Percentiles rank a stretch among this genome's conserved stretches.
Conservation (phyloP, 2,113 vertebrate species). For the Gobiocypris rarus region DNA sequence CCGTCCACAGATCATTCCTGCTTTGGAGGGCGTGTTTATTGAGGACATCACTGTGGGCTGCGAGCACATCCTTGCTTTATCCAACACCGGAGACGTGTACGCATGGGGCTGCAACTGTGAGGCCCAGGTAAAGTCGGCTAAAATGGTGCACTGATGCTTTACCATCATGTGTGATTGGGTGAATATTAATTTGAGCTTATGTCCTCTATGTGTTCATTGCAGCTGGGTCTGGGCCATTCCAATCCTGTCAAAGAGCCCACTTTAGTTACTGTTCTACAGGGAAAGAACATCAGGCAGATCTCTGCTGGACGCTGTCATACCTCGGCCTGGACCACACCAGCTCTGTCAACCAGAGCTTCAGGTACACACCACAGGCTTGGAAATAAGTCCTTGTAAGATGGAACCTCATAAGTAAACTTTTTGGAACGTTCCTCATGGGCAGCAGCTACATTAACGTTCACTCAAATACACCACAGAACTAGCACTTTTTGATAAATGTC, state of each 20-base stretch:
- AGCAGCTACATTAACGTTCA: neutral
- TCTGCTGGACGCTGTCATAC: slow-evolving; percentile 82
- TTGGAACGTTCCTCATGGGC: neutral
- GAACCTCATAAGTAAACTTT: neutral
- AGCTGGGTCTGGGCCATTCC: slow-evolving; percentile 80
- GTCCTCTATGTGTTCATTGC: slow-evolving; percentile 17
- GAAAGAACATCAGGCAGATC: slow-evolving; percentile 78
- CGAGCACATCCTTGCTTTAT: slow-evolving; percentile 78
- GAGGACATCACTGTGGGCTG: slow-evolving; percentile 80
- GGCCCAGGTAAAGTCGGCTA: slow-evolving; percentile 73
- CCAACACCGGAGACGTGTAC: slow-evolving; percentile 78
- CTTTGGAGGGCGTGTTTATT: slow-evolving; percentile 77
- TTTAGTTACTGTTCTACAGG: slow-evolving; percentile 72
- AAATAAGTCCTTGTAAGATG: neutral
- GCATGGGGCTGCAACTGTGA: slow-evolving; percentile 83
- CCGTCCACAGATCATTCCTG: slow-evolving; percentile 77
- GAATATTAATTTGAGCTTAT: slow-evolving; percentile 11
- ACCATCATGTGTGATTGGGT: neutral
- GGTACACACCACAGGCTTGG: slow-evolving; percentile 61
- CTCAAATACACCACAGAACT: neutral
- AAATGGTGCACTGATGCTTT: neutral
- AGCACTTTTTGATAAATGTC: neutral
- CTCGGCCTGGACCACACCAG: slow-evolving; percentile 80
- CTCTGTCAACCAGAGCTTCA: slow-evolving; percentile 71
- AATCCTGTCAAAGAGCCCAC: slow-evolving; percentile 78